Evolutionary conservation across 2,113 vertebrate species (phyloP), one percentile per base, ranked within the genome.

Genomic region (Manacus vitellinus): DNA sequence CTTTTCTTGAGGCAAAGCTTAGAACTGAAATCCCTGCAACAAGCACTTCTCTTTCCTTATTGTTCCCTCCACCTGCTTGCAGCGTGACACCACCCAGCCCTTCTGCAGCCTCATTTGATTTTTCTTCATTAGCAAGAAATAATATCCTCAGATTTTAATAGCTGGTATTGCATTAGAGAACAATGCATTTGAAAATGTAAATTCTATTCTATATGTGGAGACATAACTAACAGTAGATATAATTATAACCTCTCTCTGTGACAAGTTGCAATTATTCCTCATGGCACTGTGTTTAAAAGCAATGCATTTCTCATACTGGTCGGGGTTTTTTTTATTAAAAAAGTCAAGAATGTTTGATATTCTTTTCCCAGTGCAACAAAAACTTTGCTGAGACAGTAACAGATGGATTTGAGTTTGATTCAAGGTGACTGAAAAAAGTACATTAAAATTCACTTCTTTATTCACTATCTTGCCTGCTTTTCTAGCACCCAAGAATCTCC

Each of bases 191-290:
- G 94, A 89, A 96, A 96, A 93, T 21, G 66, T 93, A 94, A 87
- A 84, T 94, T 95, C 73, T 72, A 46, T 56, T 96, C 88, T 89
- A 89, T 61, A 74, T n/a, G 41, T 6, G 27, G 59, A 94, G 92
- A 91, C 74, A 51, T 85, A 96, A 90, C 87, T 95, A 93, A 93
- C 33, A 73, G 84, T 27, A 97, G 94, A 88, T 76, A 87, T 91
- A 97, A 97, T 97, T 95, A 95, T 74, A 96, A 90, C 46, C 56
- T 93, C 93, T 96, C 63, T 84, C 76, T 59, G 37, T 92, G 94
- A 97, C 91, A 95, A 96, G 89, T 55, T 95, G 68, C 82, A 97
- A 97, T 97, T 97, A 97, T 74, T 91, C 51, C 39, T 93, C 33
- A 52, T 22, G 43, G 86, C n/a, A 58, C 66, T 41, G 31, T 88